phyloP scores from a whole-genome alignment of 2,888 invertebrate genomes.

The Epistrophe eligans region DNA sequence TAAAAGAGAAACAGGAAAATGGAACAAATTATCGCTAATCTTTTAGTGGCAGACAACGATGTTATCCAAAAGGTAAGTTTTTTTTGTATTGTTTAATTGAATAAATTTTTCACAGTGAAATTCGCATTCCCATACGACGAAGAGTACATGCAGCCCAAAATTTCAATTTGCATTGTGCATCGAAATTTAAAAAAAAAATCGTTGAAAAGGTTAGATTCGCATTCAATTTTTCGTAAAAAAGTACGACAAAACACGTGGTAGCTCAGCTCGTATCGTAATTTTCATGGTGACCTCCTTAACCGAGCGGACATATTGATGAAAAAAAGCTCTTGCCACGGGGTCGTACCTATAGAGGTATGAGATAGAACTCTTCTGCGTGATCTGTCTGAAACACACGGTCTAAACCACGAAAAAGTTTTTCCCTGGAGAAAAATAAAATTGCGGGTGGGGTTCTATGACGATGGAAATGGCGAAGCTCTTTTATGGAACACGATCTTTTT shows the following conservation, averaged over 20 bases:
- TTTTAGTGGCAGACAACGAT: constrained; percentile 86
- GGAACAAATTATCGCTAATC: constrained; percentile 87
- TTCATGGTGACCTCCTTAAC: constrained; percentile 51
- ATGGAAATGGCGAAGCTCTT: constrained; percentile 11
- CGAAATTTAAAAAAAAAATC: background rate
- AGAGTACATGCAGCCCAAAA: background rate
- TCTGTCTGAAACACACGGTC: too few relatives aligned
- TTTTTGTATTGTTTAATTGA: background rate
- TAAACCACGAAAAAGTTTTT: constrained; percentile 15
- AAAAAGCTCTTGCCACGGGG: constrained; percentile 43
- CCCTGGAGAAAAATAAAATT: constrained; percentile 17
- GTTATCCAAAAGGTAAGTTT: constrained; percentile 86
- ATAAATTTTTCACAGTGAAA: constrained; percentile 23
- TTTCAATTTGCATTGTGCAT: constrained; percentile 27
- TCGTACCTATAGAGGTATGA: too few relatives aligned
- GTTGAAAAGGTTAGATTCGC: constrained; percentile 18
- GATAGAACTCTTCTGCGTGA: constrained; percentile 10
- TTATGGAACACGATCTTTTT: constrained; percentile 12
- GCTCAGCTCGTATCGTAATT: background rate
- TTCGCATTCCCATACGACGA: background rate
- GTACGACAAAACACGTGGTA: constrained; percentile 65
- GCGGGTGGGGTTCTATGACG: constrained; percentile 43
- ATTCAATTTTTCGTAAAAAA: constrained; percentile 1
- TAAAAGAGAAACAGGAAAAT: constrained; percentile 80
- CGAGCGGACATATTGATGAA: constrained; percentile 64